phyloP scores from a whole-genome alignment of 2,888 invertebrate genomes.

The Lithophane ornitopus region DNA sequence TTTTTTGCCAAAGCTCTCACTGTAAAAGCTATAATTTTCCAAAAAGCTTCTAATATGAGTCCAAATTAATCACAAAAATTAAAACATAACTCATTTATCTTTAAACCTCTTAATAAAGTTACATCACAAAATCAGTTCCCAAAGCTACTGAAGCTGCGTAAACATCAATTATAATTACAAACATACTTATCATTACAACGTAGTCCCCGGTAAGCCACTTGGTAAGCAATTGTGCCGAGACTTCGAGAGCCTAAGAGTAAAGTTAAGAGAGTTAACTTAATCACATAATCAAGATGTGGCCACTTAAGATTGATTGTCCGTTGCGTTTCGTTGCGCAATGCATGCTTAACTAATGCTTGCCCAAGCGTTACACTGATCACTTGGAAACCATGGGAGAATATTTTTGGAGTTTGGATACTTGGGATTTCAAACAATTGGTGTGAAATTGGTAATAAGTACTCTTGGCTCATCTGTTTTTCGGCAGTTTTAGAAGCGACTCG shows the following conservation, averaged over 20 bases:
- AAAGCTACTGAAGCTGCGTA: slow-evolving; percentile 49
- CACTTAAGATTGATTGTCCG: slow-evolving; percentile 79
- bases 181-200: slow-evolving; percentile 63
- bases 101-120: slow-evolving; percentile 37
- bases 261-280: slow-evolving; percentile 77
- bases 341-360: slow-evolving; percentile 70
- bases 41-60: not conserved
- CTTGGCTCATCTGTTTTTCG: slow-evolving; percentile 6
- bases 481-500: slow-evolving; percentile 23
- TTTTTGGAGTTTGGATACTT: slow-evolving; percentile 18
- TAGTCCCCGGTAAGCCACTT: slow-evolving; percentile 56
- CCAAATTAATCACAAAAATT: not conserved
- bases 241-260: slow-evolving; percentile 57
- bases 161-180: slow-evolving; percentile 69
- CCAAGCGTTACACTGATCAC: slow-evolving; percentile 57
- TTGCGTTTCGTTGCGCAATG: slow-evolving; percentile 73
- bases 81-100: not conserved
- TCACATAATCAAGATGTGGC: slow-evolving; percentile 83
- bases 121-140: slow-evolving; percentile 51
- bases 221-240: slow-evolving; percentile 51
- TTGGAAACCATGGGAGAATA: slow-evolving; percentile 56
- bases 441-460: slow-evolving; percentile 46
- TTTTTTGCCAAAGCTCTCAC: not conserved
- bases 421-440: slow-evolving; percentile 30
- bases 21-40: not conserved